These are phyloP conservation scores for Dinoponera quadriceps DNA, from an alignment of 1,140 invertebrate species.

Conservation along the genomic window DNA sequence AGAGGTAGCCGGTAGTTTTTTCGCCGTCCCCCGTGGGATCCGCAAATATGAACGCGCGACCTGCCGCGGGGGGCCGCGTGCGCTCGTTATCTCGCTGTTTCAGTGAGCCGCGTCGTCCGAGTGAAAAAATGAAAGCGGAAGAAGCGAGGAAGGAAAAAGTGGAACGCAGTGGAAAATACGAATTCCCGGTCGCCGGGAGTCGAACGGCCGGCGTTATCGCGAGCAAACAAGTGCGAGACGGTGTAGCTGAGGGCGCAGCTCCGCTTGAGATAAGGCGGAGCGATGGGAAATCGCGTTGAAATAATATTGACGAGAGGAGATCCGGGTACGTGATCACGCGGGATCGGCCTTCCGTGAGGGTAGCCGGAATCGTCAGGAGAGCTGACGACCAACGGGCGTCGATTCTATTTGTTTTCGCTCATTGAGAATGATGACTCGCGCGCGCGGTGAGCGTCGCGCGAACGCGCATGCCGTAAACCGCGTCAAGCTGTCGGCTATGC, in stretches of 20 bases:
- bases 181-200: slow-evolving; percentile 26
- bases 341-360: not conserved
- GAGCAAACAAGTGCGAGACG: slow-evolving; percentile 56
- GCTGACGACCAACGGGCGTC: not conserved
- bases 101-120: slow-evolving; percentile 45
- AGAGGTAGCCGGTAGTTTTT: slow-evolving; percentile 46
- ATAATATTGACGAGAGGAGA: not conserved
- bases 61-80: not conserved
- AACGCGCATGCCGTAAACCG: no score
- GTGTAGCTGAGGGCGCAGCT: slow-evolving; percentile 15
- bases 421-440: slow-evolving; percentile 27
- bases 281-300: not conserved
- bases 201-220: slow-evolving; percentile 52
- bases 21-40: slow-evolving; percentile 28
- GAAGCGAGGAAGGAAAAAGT: not conserved
- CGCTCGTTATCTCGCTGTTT: slow-evolving; percentile 69
- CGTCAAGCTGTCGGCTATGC: not conserved
- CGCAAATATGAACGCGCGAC: slow-evolving; percentile 42
- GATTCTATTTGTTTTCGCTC: slow-evolving; percentile 17
- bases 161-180: slow-evolving; percentile 36
- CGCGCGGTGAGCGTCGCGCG: not conserved
- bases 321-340: not conserved
- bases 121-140: slow-evolving; percentile 40
- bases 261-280: not conserved
- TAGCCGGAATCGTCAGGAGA: not conserved